Conservation (phyloP, 2,797 vertebrate genomes). For the Lerista edwardsae region DNA sequence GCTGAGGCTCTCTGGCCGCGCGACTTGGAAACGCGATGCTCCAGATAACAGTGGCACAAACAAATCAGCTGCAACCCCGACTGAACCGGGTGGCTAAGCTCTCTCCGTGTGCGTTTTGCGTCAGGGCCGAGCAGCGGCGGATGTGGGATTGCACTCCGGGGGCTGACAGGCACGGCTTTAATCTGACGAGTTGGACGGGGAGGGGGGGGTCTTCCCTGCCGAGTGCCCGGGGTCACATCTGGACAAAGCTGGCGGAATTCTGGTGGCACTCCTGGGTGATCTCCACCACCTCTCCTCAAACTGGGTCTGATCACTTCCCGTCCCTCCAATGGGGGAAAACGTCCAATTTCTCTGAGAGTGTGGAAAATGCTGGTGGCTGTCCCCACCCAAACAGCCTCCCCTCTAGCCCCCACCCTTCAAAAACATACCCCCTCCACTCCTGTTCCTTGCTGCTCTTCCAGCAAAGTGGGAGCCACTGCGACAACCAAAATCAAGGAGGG, state of each 20-base stretch:
- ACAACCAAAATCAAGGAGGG: too few relatives aligned
- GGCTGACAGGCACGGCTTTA: background rate
- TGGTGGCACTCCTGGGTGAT: background rate
- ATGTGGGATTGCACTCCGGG: too few relatives aligned
- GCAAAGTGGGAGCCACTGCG: too few relatives aligned
- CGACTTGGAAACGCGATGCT: background rate
- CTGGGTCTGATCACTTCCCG: too few relatives aligned
- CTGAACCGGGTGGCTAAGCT: background rate
- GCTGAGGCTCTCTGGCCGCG: background rate
- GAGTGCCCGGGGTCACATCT: background rate
- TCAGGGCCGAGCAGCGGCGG: background rate
- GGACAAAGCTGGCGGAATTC: background rate
- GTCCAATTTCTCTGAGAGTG: too few relatives aligned
- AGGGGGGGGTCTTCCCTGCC: background rate
- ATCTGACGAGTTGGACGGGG: background rate
- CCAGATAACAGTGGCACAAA: background rate
- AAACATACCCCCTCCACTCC: too few relatives aligned
- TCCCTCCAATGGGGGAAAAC: too few relatives aligned
- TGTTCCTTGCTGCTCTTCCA: too few relatives aligned
- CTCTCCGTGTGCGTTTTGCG: background rate
- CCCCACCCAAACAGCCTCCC: too few relatives aligned
- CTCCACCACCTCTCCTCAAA: too few relatives aligned
- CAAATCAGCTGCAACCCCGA: background rate
- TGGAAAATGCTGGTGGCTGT: too few relatives aligned
- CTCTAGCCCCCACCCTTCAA: too few relatives aligned